Conservation (phyloP, 1,140 invertebrate species). For the Sminthurinus signatus region DNA sequence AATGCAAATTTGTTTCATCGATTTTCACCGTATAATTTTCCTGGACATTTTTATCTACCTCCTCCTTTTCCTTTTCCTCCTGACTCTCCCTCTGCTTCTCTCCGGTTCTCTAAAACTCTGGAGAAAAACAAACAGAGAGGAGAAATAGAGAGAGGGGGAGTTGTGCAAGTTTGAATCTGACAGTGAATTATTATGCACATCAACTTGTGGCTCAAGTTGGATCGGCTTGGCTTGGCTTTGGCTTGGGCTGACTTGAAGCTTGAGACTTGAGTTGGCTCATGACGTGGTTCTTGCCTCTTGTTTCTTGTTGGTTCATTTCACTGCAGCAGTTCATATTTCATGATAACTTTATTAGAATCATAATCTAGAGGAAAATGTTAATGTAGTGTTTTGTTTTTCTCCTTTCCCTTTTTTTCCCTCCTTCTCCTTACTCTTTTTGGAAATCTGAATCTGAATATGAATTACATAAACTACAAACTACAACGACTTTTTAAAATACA, state of each 20-base stretch:
- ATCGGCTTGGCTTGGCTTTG: no score
- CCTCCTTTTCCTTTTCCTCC: not conserved
- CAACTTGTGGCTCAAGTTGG: not conserved
- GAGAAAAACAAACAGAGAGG: not conserved
- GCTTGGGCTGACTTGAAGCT: not conserved
- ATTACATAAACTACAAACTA: no score
- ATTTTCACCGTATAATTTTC: not conserved
- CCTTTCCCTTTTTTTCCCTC: not conserved
- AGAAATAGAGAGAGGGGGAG: not conserved
- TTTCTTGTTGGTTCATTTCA: not conserved
- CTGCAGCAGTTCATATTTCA: not conserved
- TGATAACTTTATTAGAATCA: not conserved
- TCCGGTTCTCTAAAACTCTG: not conserved
- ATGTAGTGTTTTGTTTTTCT: no score
- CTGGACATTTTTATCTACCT: not conserved
- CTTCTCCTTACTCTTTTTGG: no score
- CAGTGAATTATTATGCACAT: not conserved
- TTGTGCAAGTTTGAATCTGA: not conserved
- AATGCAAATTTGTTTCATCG: constrained; percentile 15
- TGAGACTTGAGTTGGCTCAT: not conserved
- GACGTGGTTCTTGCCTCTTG: not conserved
- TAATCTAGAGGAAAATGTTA: not conserved
- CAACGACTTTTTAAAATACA: no score
- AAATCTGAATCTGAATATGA: no score
- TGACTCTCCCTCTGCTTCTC: not conserved